Base-by-base conservation (phyloP, 2,113 vertebrate species). In the Columbina picui region DNA sequence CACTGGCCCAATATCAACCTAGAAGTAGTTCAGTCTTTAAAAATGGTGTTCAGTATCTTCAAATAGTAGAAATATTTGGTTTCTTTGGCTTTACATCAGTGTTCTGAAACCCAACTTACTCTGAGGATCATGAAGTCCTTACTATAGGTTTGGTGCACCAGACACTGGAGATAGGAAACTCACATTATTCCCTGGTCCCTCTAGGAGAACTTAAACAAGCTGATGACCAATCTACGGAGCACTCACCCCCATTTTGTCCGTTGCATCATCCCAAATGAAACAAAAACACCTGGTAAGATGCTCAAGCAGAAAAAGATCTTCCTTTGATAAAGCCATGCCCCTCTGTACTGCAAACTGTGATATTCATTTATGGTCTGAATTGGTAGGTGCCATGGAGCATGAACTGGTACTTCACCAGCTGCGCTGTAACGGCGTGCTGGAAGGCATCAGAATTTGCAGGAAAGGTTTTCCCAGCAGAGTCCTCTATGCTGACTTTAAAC, bases 151-250 rank as follows among this genome's bases (percentile, higher is more conserved):
- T 87, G 25, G 34, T 82, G 27, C 30, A 59, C 63, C 30, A n/a
- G 73, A 27, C 5, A 65, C 8, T 36, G 5, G 8, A 67, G 36
- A 67, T 4, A 49, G 19, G 32, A 81, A 87, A 76, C 9, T 95
- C 41, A 94, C 38, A 14, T 47, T 89, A 19, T 9, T 75, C 56
- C 61, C 60, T 84, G 79, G 17, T 81, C 78, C 78, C 38, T 91
- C 73, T 71, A 99, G 99, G 98, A 99, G 95, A 99, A 99, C 86
- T 74, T 99, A 89, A 99, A 99, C 93, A 99, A 99, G 87, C 97
- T 99, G 81, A 99, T 99, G 98, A 98, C 98, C 64, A 99, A 99
- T 2, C 71, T 94, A 17, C 68, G 93, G 19, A 94, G 93, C 67
- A 94, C 43, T 45, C 43, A 45, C 43, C 43, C 43, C 17, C 43